These are phyloP conservation scores for Hippoglossus stenolepis DNA, from an alignment of 2,113 vertebrate genomes.

Conservation along the genomic window DNA sequence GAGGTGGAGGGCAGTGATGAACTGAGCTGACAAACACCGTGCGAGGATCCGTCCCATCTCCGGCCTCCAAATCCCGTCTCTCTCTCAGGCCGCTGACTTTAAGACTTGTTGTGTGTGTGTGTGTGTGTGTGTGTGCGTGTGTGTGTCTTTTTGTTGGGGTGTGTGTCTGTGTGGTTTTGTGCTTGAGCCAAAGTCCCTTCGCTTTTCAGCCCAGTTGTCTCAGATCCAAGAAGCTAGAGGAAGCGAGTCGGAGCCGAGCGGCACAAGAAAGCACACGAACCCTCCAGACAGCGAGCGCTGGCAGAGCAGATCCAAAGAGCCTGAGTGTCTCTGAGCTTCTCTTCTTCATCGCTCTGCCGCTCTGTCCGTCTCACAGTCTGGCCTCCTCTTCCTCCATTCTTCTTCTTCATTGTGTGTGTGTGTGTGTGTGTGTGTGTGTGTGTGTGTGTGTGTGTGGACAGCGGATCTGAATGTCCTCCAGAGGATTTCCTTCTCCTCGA, in stretches of 20 bases:
- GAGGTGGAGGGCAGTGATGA: constrained; percentile 49
- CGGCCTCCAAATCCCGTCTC: constrained; percentile 2
- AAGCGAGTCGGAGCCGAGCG: constrained; percentile 40
- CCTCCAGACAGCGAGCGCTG: constrained; percentile 23
- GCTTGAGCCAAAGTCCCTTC: constrained; percentile 32
- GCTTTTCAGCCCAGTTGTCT: constrained; percentile 54
- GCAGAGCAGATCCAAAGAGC: not conserved
- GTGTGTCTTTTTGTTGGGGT: not conserved
- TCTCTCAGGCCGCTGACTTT: constrained; percentile 10
- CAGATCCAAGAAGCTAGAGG: constrained; percentile 48
- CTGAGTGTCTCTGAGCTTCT: constrained; percentile 13
- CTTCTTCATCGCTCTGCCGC: constrained; percentile 4
- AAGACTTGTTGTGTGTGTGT: constrained; percentile 35
- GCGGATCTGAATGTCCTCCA: constrained; percentile 43
- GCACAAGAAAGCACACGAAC: constrained; percentile 33
- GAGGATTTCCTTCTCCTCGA: constrained; percentile 11
- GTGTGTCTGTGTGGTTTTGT: constrained; percentile 24
- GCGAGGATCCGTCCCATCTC: constrained; percentile 50
- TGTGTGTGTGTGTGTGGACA: constrained; percentile 4
- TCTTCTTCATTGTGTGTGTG: not conserved
- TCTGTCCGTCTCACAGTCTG: not conserved
- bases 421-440: not conserved
- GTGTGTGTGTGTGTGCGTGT: not conserved
- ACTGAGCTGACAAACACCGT: constrained; percentile 53
- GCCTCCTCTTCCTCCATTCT: not conserved